phyloP scores from a whole-genome alignment of 2,113 vertebrate species.

The Struthidea cinerea region DNA sequence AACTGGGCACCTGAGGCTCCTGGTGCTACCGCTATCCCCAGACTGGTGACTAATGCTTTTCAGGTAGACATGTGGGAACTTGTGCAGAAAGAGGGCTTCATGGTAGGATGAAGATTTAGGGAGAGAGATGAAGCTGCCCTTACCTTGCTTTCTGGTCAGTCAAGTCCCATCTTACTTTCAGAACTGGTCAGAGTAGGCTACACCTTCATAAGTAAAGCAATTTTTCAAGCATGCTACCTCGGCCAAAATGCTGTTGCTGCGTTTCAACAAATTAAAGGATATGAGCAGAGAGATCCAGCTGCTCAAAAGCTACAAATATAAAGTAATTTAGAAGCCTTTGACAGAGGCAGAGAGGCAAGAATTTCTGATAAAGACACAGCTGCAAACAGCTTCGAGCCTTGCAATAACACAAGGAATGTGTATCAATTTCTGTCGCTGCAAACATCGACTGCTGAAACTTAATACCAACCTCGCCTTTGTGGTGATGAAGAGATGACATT shows the following conservation, averaged over 20 bases:
- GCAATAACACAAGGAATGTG: constrained; percentile 47
- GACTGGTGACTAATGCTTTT: neutral
- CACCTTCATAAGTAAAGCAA: neutral
- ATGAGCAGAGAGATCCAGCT: constrained; percentile 34
- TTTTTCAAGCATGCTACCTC: neutral
- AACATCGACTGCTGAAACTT: constrained; percentile 43
- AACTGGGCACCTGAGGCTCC: neutral
- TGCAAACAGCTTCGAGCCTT: constrained; percentile 52
- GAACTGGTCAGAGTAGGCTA: neutral
- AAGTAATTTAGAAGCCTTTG: constrained; percentile 61
- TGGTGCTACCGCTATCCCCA: neutral
- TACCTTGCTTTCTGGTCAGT: neutral
- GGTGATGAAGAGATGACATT: constrained; percentile 54
- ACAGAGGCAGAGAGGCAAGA: constrained; percentile 44
- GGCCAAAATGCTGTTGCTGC: neutral
- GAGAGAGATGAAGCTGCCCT: neutral
- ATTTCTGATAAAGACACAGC: constrained; percentile 57
- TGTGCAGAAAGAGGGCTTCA: neutral
- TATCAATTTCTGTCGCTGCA: constrained; percentile 52
- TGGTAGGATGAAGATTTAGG: neutral
- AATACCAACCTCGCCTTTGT: neutral
- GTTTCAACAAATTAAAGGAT: constrained; percentile 49
- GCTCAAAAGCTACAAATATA: constrained; percentile 48
- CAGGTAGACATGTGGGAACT: neutral
- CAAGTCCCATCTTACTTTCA: neutral